Evolutionary conservation across 2,888 invertebrate genomes (phyloP), one percentile per base, ranked within the genome.

Genomic region (Polyommatus iphigenia): DNA sequence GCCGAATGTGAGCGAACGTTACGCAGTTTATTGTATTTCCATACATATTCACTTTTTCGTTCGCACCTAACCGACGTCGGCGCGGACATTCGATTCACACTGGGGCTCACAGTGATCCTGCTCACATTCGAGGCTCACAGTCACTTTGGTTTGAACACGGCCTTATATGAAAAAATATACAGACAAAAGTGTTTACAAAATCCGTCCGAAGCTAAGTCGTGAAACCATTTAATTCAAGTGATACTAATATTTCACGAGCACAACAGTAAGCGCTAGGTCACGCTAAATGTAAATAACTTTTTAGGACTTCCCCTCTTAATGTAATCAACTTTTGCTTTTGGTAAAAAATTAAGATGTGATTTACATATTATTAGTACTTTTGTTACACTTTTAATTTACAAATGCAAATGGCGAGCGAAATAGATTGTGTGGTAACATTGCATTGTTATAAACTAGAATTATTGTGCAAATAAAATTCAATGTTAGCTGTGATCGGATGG

Each of bases 211-310:
- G 46, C 13, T 46, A 72, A 72, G 72, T 72, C 72, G 20, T 24
- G 29, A 18, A 29, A 54, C 15, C 50, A 46, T 75, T 75, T 75
- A 54, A 24, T 24, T 24, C 24, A 24, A 24, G 24, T 24, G 18
- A 15, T 75, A 75, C 54, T 75, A 75, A 75, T 75, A 75, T 75
- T 75, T 75, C 50, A 54, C 20, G 29, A 75, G 75, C 72, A 73
- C 41, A 46, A 73, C 72, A 46, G 72, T 24, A 54, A 36, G 71
- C 36, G 72, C 71, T 72, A 73, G 77, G 72, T 73, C 77, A 77
- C 41, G 77, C 77, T 72, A 77, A 77, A 72, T 77, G 77, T 59
- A 77, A 77, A 77, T 77, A 73, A 77, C 72, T 77, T 77, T 77
- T 77, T 77, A 77, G 36, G 18, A 41, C 59, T 46, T 18, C 36